Conservation (phyloP, 2,113 vertebrate species). For the Dermatemys mawii region DNA sequence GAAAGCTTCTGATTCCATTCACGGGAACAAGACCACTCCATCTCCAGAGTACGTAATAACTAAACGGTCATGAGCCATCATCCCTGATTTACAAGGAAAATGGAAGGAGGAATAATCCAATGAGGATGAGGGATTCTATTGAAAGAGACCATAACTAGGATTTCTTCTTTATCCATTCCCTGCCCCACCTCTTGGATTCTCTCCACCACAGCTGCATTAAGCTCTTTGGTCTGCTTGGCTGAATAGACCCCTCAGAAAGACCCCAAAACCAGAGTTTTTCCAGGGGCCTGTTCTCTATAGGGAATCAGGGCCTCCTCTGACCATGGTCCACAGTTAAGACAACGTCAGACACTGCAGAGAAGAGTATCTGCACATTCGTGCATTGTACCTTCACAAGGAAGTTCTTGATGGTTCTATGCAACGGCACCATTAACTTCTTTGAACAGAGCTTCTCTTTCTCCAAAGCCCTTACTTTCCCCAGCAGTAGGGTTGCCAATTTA, state of each 20-base stretch:
- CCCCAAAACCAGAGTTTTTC: not conserved
- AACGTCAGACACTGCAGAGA: fast-evolving
- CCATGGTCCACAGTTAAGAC: not conserved
- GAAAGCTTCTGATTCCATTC: not conserved
- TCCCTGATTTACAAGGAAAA: not conserved
- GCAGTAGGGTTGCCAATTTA: too few relatives aligned
- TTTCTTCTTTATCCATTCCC: not conserved
- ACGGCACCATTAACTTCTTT: not conserved
- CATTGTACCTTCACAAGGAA: too few relatives aligned
- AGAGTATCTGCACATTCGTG: not conserved
- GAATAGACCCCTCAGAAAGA: not conserved
- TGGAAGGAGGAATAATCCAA: not conserved
- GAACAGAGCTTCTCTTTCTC: not conserved
- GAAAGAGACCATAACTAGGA: not conserved
- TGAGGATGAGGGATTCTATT: not conserved
- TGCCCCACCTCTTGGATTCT: not conserved
- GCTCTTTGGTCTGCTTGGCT: not conserved
- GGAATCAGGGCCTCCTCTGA: not conserved
- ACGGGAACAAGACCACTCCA: not conserved
- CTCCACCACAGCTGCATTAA: not conserved
- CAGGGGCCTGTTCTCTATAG: not conserved
- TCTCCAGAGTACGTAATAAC: not conserved
- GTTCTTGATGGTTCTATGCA: not conserved
- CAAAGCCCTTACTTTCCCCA: not conserved
- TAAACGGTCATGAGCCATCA: fast-evolving